These are phyloP conservation scores for Fringilla coelebs DNA, from an alignment of 2,797 vertebrate genomes.

Conservation along the genomic window DNA sequence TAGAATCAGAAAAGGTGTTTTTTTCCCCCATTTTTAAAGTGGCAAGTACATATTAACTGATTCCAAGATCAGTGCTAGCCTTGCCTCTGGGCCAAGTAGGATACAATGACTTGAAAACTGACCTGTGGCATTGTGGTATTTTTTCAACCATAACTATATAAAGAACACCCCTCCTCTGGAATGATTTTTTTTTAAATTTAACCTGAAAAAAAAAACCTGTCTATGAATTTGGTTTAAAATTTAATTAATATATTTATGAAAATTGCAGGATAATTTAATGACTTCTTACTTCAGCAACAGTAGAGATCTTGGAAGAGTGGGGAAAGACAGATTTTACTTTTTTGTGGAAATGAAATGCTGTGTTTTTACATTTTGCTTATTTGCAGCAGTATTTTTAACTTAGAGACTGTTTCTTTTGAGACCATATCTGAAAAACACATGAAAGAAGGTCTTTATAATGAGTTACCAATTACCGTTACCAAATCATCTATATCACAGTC, in stretches of 20 bases:
- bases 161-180: background rate
- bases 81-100: background rate
- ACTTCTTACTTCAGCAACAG: background rate
- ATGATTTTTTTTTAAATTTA: background rate
- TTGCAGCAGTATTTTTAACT: background rate
- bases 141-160: background rate
- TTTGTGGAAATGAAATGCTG: background rate
- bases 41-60: background rate
- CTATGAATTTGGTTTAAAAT: background rate
- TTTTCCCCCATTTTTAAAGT: background rate
- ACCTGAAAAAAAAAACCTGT: background rate
- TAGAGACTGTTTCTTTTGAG: background rate
- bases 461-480: background rate
- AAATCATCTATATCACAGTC: background rate
- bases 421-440: background rate
- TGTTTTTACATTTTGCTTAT: background rate
- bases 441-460: background rate
- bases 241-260: background rate
- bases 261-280: background rate
- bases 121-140: background rate
- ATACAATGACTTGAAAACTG: background rate
- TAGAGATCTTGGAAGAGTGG: fast-evolving
- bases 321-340: background rate
- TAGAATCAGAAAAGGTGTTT: background rate
- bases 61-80: background rate